Percentiles rank a stretch among this genome's conserved stretches.
phyloP scores from a whole-genome alignment of 2,797 vertebrate genomes.

The Enteromius paludinosus region DNA sequence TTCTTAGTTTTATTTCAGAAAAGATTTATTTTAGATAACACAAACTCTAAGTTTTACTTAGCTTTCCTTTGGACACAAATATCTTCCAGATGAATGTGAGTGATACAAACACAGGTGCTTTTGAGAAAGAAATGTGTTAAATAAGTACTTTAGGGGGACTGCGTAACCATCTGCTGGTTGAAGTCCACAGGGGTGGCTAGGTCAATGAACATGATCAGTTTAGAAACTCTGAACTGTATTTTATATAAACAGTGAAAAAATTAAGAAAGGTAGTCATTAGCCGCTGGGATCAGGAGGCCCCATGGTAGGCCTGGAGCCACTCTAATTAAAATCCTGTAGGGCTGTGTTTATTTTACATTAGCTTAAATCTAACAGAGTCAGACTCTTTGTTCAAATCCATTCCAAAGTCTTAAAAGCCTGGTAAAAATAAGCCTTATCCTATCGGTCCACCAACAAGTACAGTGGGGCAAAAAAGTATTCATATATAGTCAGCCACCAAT shows the following conservation, averaged over 20 bases:
- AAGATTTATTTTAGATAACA: not conserved
- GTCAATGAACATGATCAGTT: conserved; percentile 44
- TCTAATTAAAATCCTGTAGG: conserved; percentile 57
- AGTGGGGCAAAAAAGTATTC: too few species aligned
- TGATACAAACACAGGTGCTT: conserved; percentile 7
- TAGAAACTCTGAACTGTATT: conserved; percentile 43
- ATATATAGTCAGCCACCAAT: too few species aligned
- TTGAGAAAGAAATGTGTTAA: not conserved
- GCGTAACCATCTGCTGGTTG: conserved; percentile 5
- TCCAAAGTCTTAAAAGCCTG: conserved; percentile 1
- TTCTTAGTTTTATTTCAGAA: not conserved
- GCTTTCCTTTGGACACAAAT: not conserved
- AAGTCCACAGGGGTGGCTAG: not conserved
- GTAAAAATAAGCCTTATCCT: conserved; percentile 25
- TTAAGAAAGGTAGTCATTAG: conserved; percentile 31
- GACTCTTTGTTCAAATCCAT: conserved; percentile 39
- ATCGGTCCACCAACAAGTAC: conserved; percentile 16
- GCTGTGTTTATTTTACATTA: conserved; percentile 60
- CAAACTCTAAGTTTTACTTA: not conserved
- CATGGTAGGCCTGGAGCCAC: conserved; percentile 34
- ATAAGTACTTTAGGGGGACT: not conserved
- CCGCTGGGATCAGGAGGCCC: conserved; percentile 30
- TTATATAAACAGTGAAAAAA: conserved; percentile 17
- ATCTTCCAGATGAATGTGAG: not conserved
- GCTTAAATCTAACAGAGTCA: conserved; percentile 45